A percentile compares a stretch with the other conserved stretches of the same genome.
Conservation (phyloP, 2,888 invertebrate genomes). For the Nymphalis c-album region DNA sequence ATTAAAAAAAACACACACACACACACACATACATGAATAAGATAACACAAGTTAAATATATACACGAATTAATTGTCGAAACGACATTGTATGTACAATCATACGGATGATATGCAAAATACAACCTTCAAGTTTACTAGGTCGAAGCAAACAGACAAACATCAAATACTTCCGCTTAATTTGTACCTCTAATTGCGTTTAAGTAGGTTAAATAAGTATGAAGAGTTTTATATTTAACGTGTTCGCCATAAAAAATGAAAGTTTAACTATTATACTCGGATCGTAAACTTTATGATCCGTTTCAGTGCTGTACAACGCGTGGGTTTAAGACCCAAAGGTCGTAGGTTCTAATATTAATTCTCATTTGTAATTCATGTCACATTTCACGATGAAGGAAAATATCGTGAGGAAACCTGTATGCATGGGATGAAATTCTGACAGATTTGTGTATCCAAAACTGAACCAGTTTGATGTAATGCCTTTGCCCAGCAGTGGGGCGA, state of each 20-base stretch:
- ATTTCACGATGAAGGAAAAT: no score
- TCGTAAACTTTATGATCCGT: no score
- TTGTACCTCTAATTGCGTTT: slow-evolving; percentile 29
- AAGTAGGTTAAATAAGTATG: slow-evolving; percentile 29
- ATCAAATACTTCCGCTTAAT: slow-evolving; percentile 33
- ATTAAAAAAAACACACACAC: no score
- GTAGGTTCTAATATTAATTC: not conserved
- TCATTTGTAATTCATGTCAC: no score
- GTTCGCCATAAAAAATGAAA: not conserved
- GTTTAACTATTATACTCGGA: not conserved
- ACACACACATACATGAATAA: no score
- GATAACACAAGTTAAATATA: not conserved
- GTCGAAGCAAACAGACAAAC: slow-evolving; percentile 28
- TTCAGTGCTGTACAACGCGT: not conserved
- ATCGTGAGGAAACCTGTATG: no score
- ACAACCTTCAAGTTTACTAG: slow-evolving; percentile 33
- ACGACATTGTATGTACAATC: slow-evolving; percentile 16
- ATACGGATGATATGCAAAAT: slow-evolving; percentile 34
- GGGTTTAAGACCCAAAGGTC: not conserved
- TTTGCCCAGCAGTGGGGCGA: no score
- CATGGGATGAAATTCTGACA: no score
- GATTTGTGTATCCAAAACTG: no score
- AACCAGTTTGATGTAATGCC: no score
- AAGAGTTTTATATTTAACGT: not conserved
- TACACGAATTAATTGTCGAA: slow-evolving; percentile 11